phyloP scores from a whole-genome alignment of 2,797 vertebrate genomes.

The Ataeniobius toweri region DNA sequence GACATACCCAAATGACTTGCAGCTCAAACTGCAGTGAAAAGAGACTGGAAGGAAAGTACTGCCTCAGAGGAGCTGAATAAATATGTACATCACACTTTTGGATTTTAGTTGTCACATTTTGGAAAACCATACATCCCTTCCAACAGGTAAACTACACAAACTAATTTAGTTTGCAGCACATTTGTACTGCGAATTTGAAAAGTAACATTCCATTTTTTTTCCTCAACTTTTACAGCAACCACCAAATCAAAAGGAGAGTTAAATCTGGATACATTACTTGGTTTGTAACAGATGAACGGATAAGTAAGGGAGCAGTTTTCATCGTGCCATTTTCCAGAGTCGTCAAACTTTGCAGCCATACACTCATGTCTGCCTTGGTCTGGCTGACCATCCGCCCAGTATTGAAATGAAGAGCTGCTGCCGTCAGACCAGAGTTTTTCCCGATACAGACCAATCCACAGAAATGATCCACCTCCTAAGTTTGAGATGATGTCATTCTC shows the following conservation, averaged over 20 bases:
- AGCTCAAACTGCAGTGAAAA: no score
- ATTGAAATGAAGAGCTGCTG: conserved; percentile 25
- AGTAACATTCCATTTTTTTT: no score
- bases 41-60: neutral
- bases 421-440: conserved; percentile 51
- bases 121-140: no score
- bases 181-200: no score
- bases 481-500: conserved; percentile 26
- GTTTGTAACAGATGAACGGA: conserved; percentile 41
- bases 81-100: no score
- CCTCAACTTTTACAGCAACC: no score
- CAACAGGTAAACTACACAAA: no score
- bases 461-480: fast-evolving
- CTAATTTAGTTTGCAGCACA: no score
- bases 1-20: neutral
- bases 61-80: no score
- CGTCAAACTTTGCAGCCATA: neutral
- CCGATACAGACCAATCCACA: conserved; percentile 51
- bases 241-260: no score
- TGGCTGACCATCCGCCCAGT: conserved; percentile 13
- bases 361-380: conserved; percentile 6
- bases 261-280: conserved; percentile 32
- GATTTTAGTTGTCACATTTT: no score
- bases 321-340: conserved; percentile 40
- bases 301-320: conserved; percentile 11